Base-by-base conservation (phyloP, 2,113 vertebrate genomes). In the Chrysochloris asiatica region DNA sequence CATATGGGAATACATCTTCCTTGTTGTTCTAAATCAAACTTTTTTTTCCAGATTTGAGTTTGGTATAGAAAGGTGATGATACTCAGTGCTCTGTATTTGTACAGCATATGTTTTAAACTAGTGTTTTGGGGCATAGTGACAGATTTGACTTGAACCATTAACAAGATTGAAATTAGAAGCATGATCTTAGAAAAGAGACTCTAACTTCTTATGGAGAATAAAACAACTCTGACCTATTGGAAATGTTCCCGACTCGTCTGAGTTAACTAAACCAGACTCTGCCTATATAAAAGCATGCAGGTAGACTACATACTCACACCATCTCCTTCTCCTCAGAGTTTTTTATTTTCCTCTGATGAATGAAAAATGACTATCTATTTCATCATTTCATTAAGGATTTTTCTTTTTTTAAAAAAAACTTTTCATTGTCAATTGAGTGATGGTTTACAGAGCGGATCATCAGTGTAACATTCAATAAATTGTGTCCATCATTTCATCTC, bases 121-220 rank as follows among this genome's bases (percentile, higher is more conserved):
- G 30, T 52, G 30, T 77, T 83, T 91, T 61, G 30, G 87, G 21
- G 41, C 81, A 93, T 1, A 93, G 28, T 72, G 72, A 93, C 56
- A 88, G 26, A 59, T n/a, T 76, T 79, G 22, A 45, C 56, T 76
- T 76, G 28, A 92, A 63, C 33, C 63, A 88, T 88, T 73, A 89
- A 76, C 30, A 45, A 4, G 22, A 38, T 6, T 61, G 26, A 85
- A 73, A 86, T 80, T 48, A 86, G 30, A 41, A 89, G n/a, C 9
- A 61, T 56, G n/a, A 83, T 50, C 38, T 43, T 76, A 38, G 83
- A 76, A 93, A 50, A 88, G 14, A 50, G 30, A 82, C 22, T 71
- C 16, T 71, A 24, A 63, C n/a, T 38, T 85, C 67, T 77, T 38
- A 73, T 26, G 8, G 6, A 78, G 21, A 83, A 79, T 71, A 33